These are phyloP conservation scores for Taphrorychus bicolor DNA, from an alignment of 2,888 invertebrate species.

Conservation along the genomic window DNA sequence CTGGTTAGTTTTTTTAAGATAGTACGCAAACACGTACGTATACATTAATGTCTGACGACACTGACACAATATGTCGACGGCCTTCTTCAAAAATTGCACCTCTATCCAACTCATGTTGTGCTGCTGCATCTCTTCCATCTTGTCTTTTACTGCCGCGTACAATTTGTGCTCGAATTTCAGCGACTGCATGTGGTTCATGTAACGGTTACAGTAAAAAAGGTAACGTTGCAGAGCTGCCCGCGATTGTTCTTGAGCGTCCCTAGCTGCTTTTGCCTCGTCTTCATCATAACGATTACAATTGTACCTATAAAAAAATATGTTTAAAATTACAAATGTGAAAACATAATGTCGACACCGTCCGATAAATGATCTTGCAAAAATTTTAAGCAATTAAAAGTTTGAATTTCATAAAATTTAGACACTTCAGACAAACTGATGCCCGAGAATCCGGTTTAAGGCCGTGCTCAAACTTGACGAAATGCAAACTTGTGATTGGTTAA, in stretches of 20 bases:
- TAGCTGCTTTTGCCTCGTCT: slow-evolving; percentile 94
- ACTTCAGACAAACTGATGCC: too few relatives aligned
- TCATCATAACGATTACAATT: slow-evolving; percentile 96
- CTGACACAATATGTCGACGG: slow-evolving; percentile 95
- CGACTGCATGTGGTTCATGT: slow-evolving; percentile 99
- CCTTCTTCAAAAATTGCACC: slow-evolving; percentile 98
- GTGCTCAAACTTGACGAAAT: too few relatives aligned
- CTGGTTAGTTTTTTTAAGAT: slow-evolving; percentile 97
- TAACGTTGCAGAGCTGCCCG: slow-evolving; percentile 95
- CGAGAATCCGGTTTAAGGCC: too few relatives aligned
- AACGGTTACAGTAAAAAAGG: slow-evolving; percentile 93
- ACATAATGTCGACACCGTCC: too few relatives aligned
- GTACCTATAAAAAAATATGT: slow-evolving; percentile 56
- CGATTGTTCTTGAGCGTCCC: slow-evolving; percentile 96
- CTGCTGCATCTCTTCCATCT: slow-evolving; percentile 99
- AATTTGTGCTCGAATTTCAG: slow-evolving; percentile 97
- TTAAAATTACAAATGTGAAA: background rate
- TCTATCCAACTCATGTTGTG: slow-evolving; percentile 99
- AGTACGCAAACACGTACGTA: slow-evolving; percentile 99
- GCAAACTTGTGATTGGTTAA: too few relatives aligned
- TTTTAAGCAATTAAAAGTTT: too few relatives aligned
- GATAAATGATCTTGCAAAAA: too few relatives aligned
- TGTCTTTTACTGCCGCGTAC: slow-evolving; percentile 93
- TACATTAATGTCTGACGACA: slow-evolving; percentile 99
- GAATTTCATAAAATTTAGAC: too few relatives aligned